phyloP scores from a whole-genome alignment of 2,888 invertebrate genomes.

The Chrysina gloriosa region DNA sequence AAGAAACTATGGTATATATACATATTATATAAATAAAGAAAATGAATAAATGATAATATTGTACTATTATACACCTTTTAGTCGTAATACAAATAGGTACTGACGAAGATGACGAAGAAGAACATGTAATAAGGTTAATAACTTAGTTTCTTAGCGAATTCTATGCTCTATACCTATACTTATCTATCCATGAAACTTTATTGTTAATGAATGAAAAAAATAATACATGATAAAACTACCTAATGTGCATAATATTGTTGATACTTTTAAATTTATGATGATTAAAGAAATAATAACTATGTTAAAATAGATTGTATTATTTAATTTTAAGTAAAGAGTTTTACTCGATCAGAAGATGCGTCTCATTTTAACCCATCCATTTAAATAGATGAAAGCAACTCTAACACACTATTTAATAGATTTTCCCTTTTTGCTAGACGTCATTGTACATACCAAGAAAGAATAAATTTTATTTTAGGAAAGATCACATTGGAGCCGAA shows the following conservation, averaged over 20 bases:
- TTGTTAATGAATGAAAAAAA: slow-evolving; percentile 51
- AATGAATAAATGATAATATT: slow-evolving; percentile 24
- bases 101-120: slow-evolving; percentile 20
- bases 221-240: slow-evolving; percentile 22
- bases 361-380: not conserved
- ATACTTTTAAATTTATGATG: slow-evolving; percentile 49
- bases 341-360: not conserved
- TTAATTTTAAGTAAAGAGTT: slow-evolving; percentile 36
- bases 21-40: slow-evolving; percentile 22
- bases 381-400: not conserved
- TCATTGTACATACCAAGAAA: too few species aligned
- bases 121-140: slow-evolving; percentile 35
- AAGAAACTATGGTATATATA: slow-evolving; percentile 51
- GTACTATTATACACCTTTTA: slow-evolving; percentile 52
- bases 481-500: too few species aligned
- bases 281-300: slow-evolving; percentile 46
- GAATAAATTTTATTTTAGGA: too few species aligned
- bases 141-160: slow-evolving; percentile 52
- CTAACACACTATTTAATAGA: not conserved
- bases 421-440: too few species aligned
- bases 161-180: slow-evolving; percentile 51
- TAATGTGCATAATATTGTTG: slow-evolving; percentile 52
- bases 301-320: slow-evolving; percentile 49
- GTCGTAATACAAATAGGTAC: slow-evolving; percentile 29
- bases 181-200: slow-evolving; percentile 42